phyloP scores from a whole-genome alignment of 2,113 vertebrate genomes.

The Tragelaphus strepsiceros region DNA sequence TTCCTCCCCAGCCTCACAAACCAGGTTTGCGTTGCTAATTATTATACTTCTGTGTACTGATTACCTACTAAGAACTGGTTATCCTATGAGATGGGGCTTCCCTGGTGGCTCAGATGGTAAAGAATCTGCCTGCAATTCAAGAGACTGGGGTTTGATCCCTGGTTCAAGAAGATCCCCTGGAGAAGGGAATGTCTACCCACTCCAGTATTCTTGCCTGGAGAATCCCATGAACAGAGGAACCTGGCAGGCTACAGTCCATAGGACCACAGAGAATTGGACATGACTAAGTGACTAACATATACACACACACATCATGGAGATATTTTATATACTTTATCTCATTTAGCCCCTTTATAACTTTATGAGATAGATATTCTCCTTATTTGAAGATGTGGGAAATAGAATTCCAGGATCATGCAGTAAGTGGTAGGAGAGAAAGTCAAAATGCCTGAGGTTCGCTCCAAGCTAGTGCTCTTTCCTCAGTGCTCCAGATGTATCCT shows the following conservation, averaged over 20 bases:
- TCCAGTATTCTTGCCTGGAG: not conserved
- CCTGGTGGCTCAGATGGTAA: not conserved
- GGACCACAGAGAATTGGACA: not conserved
- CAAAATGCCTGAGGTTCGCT: not conserved
- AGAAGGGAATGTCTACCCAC: not conserved
- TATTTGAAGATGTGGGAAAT: not conserved
- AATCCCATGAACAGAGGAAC: not conserved
- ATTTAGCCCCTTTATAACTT: not conserved
- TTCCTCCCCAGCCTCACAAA: not conserved
- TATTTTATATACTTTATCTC: not conserved
- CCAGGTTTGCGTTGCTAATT: not conserved
- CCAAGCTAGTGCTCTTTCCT: not conserved
- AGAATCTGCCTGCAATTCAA: not conserved
- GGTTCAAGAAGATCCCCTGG: not conserved
- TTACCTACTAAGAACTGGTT: not conserved
- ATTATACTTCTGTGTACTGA: not conserved
- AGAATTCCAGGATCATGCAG: not conserved
- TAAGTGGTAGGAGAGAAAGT: not conserved
- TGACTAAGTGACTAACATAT: not conserved
- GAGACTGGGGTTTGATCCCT: rapidly evolving
- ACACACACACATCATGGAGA: not conserved
- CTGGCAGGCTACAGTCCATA: not conserved
- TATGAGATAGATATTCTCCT: not conserved
- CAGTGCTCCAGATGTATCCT: rapidly evolving
- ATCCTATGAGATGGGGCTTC: not conserved